Conservation (phyloP, 1,140 invertebrate species). For the Diabrotica virgifera region DNA sequence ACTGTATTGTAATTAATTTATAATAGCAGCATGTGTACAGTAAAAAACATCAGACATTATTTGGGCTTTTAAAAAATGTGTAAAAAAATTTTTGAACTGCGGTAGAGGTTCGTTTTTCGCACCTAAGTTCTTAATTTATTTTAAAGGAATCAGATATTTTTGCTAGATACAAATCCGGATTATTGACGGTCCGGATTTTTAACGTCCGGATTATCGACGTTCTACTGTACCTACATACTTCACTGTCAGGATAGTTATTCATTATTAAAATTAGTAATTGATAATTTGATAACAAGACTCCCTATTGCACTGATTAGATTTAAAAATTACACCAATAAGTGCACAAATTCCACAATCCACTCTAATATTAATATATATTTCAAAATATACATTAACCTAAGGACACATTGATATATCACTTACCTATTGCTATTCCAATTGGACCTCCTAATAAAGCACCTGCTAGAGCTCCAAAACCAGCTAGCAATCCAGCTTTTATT, state of each 20-base stretch:
- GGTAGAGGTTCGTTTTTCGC: no score
- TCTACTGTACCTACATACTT: no score
- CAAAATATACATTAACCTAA: background rate
- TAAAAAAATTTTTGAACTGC: no score
- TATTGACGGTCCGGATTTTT: no score
- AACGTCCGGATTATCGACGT: no score
- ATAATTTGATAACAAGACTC: background rate
- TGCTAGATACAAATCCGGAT: no score
- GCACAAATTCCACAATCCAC: background rate
- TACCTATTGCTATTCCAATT: conserved; percentile 37
- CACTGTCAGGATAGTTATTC: background rate
- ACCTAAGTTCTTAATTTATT: no score
- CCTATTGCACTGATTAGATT: background rate
- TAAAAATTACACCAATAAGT: background rate
- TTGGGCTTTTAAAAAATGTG: no score
- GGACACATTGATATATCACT: conserved; percentile 14
- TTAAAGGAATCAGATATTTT: no score
- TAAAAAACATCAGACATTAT: no score
- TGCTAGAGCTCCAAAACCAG: conserved; percentile 25
- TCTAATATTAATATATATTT: background rate
- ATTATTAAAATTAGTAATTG: background rate
- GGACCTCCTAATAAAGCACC: conserved; percentile 37
- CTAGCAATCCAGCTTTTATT: conserved; percentile 33
- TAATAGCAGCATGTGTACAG: no score
- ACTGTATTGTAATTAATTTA: no score